Percentiles rank a stretch among this genome's conserved stretches.
Evolutionary conservation across 2,113 vertebrate species (phyloP).

Genomic region (Pomatorhinus ruficollis): DNA sequence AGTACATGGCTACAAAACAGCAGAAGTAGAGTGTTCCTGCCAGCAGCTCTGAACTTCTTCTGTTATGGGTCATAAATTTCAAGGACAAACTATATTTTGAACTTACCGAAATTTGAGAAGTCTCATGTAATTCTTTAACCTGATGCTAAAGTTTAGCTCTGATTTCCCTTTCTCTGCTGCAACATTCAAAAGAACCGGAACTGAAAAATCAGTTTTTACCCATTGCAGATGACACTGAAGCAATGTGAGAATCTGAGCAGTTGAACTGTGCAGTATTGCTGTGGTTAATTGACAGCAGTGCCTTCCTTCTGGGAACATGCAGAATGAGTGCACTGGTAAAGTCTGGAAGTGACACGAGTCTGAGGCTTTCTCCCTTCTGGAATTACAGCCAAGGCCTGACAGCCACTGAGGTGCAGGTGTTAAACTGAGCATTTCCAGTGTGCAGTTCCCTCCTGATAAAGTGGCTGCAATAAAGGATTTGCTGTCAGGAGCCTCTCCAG

Average conservation of each 20-base stretch:
- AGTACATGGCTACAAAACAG: conserved; percentile 5
- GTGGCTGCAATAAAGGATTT: background rate
- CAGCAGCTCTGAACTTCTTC: conserved; percentile 52
- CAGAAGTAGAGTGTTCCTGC: conserved; percentile 31
- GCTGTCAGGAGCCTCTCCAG: background rate
- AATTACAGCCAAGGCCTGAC: background rate
- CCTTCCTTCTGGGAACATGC: background rate
- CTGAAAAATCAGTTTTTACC: background rate
- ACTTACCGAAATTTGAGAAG: conserved; percentile 45
- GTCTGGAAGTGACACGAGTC: too few relatives aligned
- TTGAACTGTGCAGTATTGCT: background rate
- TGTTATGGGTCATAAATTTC: conserved; percentile 60
- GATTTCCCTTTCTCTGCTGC: background rate
- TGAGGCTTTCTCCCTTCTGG: background rate
- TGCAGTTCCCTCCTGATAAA: fast-evolving
- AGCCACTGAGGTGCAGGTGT: background rate
- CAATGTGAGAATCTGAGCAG: background rate
- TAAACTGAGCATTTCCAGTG: fast-evolving
- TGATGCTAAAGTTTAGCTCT: background rate
- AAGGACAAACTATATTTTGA: conserved; percentile 58
- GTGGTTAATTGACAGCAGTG: background rate
- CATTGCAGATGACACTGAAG: background rate
- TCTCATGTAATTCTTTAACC: conserved; percentile 8
- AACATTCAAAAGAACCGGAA: background rate
- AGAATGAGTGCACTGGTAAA: background rate